These are phyloP conservation scores for Platycnemis pennipes DNA, from an alignment of 2,888 invertebrate species.

Conservation along the genomic window DNA sequence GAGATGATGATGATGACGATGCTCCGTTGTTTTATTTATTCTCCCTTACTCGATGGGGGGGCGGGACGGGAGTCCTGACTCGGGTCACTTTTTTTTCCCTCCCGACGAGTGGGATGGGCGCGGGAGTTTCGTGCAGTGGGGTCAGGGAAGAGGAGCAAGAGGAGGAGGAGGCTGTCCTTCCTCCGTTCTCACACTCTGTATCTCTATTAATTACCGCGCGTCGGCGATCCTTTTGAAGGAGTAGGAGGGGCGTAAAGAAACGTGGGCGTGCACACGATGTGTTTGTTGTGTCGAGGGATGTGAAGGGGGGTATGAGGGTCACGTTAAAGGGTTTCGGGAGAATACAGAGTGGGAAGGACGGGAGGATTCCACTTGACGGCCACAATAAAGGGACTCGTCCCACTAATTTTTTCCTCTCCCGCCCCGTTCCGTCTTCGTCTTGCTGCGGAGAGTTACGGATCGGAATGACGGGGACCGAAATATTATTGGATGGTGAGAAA, in stretches of 20 bases:
- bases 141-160: neutral
- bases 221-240: neutral
- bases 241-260: neutral
- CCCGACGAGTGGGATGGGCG: neutral
- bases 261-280: neutral
- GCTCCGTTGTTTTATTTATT: neutral
- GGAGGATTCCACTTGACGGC: slow-evolving; percentile 8
- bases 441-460: neutral
- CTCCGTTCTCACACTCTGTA: neutral
- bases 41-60: neutral
- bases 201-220: slow-evolving; percentile 13
- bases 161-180: neutral
- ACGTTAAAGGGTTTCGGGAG: neutral
- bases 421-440: neutral
- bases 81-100: neutral
- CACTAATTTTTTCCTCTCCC: neutral
- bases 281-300: neutral
- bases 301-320: neutral
- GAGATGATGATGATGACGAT: neutral
- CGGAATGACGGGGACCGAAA: neutral
- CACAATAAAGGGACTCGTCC: neutral
- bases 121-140: neutral
- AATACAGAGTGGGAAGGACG: neutral
- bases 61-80: neutral
- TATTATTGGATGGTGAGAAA: neutral